Conservation (phyloP, 2,888 invertebrate genomes). For the Dryococelus australis region DNA sequence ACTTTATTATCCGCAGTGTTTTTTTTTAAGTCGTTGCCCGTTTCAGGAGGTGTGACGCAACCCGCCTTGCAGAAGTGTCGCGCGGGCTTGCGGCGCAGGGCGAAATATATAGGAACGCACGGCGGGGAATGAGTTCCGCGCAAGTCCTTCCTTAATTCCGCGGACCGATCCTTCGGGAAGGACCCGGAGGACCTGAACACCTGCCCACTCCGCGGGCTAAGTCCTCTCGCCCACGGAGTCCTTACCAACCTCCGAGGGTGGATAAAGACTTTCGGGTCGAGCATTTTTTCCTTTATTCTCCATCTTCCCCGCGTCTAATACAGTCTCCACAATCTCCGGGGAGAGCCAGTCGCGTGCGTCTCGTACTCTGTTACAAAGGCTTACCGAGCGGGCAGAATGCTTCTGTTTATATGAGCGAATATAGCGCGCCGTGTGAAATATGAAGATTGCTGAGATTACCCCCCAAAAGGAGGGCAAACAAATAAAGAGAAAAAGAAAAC, state of each 20-base stretch:
- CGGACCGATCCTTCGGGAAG: background rate
- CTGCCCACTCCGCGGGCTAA: background rate
- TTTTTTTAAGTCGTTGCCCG: background rate
- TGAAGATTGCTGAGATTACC: slow-evolving; percentile 3
- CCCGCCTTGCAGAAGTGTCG: background rate
- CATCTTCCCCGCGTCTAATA: background rate
- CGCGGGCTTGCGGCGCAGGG: background rate
- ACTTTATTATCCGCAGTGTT: background rate
- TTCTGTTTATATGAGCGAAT: slow-evolving; percentile 16
- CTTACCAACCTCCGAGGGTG: too few species aligned
- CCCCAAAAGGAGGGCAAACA: background rate
- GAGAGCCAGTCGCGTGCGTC: background rate
- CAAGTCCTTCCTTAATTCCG: too few species aligned
- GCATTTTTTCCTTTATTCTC: background rate
- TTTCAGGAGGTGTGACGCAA: background rate
- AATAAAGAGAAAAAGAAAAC: background rate
- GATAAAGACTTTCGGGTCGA: background rate
- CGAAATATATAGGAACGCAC: background rate
- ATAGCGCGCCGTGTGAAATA: background rate
- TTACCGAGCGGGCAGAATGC: background rate
- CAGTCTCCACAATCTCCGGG: background rate
- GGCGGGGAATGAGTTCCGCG: too few species aligned
- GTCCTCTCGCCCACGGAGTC: background rate
- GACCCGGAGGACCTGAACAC: background rate
- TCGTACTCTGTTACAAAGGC: background rate